Percentiles rank a stretch among this genome's conserved stretches.
phyloP scores from a whole-genome alignment of 2,113 vertebrate species.

The Mormyrus lacerda region DNA sequence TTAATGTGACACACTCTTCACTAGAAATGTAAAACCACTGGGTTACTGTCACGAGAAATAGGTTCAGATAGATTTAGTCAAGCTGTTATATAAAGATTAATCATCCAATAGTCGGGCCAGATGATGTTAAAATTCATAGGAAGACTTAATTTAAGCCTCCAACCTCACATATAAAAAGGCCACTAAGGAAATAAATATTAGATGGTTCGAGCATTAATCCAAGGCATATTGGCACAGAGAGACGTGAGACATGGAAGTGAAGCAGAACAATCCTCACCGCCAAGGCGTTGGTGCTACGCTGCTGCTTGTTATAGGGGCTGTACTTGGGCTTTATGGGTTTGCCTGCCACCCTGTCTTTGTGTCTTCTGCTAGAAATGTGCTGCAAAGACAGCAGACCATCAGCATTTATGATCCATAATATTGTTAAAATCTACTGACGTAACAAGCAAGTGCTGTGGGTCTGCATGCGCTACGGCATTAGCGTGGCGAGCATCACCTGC shows the following conservation, averaged over 20 bases:
- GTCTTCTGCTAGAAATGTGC: conserved; percentile 98
- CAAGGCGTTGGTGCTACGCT: conserved; percentile 72
- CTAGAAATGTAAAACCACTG: background rate
- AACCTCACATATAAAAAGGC: background rate
- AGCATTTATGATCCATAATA: background rate
- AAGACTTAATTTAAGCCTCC: background rate
- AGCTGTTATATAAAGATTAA: conserved; percentile 14
- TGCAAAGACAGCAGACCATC: conserved; percentile 44
- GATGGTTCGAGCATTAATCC: background rate
- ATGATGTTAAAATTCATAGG: background rate
- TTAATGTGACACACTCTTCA: background rate
- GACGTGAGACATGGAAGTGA: background rate
- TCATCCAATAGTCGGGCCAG: background rate
- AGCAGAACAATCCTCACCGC: conserved; percentile 67
- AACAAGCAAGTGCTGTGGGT: background rate
- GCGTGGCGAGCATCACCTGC: conserved; percentile 66
- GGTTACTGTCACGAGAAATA: conserved; percentile 18
- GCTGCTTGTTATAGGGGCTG: conserved; percentile 89
- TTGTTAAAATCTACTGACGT: background rate
- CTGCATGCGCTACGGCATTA: too few relatives aligned
- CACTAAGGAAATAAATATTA: conserved; percentile 8
- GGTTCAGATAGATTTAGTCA: conserved; percentile 9
- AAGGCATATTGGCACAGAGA: background rate
- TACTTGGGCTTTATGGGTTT: conserved; percentile 95
- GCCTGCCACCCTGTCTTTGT: conserved; percentile 93